These are phyloP conservation scores for Paralichthys olivaceus DNA, from an alignment of 2,113 vertebrate genomes.

Conservation along the genomic window DNA sequence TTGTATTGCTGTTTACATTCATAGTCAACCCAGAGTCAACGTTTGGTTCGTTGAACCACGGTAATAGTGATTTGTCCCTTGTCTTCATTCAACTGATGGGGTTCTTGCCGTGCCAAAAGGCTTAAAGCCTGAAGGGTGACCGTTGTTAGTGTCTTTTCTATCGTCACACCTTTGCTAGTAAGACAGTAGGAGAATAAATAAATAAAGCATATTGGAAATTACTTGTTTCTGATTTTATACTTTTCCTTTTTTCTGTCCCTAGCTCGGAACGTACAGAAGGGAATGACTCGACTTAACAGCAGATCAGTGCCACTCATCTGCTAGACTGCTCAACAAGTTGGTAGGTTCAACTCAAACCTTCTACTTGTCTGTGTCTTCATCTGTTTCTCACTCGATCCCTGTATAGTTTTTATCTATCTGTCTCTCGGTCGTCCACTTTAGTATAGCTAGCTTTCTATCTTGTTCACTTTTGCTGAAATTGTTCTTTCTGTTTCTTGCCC, in stretches of 20 bases:
- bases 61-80: no score
- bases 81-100: no score
- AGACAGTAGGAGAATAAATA: not conserved
- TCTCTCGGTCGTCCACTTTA: not conserved
- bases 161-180: no score
- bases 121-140: not conserved
- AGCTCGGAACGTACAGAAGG: slow-evolving; percentile 35
- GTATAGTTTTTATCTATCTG: not conserved
- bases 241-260: slow-evolving; percentile 18
- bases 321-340: slow-evolving; percentile 57
- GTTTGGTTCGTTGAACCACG: no score
- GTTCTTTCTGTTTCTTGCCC: slow-evolving; percentile 10
- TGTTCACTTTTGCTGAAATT: slow-evolving; percentile 32
- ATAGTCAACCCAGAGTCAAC: no score
- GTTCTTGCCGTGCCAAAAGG: no score
- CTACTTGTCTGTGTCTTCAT: slow-evolving; percentile 27
- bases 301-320: slow-evolving; percentile 23
- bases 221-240: not conserved
- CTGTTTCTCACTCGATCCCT: slow-evolving; percentile 23
- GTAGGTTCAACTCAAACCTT: slow-evolving; percentile 49
- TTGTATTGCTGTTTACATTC: no score
- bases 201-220: not conserved
- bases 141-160: not conserved
- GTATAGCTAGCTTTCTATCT: slow-evolving; percentile 8
- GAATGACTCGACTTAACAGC: not conserved